These are phyloP conservation scores for Bombus sibiricus DNA, from an alignment of 1,140 invertebrate genomes.

Conservation along the genomic window DNA sequence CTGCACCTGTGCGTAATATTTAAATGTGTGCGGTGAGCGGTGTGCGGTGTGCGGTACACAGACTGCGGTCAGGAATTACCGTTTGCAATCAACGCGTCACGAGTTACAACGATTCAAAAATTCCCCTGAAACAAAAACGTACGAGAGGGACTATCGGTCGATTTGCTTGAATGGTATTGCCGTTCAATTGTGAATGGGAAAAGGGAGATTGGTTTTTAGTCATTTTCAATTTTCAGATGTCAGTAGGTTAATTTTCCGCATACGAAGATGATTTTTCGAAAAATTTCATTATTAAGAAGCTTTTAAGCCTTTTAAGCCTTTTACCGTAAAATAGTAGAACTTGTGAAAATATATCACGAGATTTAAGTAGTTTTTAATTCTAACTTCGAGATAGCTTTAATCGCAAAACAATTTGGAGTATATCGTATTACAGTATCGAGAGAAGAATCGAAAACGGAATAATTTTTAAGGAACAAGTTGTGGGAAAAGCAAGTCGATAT, in stretches of 20 bases:
- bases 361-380: too few relatives aligned
- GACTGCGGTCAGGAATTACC: background rate
- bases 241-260: background rate
- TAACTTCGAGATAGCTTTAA: too few relatives aligned
- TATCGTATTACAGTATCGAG: too few relatives aligned
- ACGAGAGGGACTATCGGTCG: background rate
- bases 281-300: background rate
- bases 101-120: slow-evolving; percentile 15
- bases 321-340: too few relatives aligned
- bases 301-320: too few relatives aligned
- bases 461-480: too few relatives aligned
- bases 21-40: background rate
- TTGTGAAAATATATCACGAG: too few relatives aligned
- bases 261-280: background rate
- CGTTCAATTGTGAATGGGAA: background rate
- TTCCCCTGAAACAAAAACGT: background rate
- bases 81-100: slow-evolving; percentile 18
- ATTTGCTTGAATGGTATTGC: background rate
- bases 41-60: background rate
- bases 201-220: background rate
- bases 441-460: too few relatives aligned
- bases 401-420: too few relatives aligned
- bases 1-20: slow-evolving; percentile 16
- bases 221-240: background rate
- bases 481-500: too few relatives aligned